Evolutionary conservation across 92 coral and sea anemone species (phyloP).

Genomic region (Parazoanthus darwini): DNA sequence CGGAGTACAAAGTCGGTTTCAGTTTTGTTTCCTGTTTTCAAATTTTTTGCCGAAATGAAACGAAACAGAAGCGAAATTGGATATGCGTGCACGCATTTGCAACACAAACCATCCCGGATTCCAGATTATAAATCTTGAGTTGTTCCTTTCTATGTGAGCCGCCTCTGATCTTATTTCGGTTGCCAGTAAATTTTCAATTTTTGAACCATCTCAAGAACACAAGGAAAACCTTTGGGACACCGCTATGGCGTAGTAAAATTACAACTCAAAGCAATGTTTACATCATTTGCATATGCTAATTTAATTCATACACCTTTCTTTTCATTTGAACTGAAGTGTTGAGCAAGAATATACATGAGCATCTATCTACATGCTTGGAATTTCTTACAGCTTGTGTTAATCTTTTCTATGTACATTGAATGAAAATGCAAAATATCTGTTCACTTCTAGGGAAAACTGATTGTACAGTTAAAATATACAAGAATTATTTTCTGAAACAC

Average conservation of each 20-base stretch:
- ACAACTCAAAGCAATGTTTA: slow-evolving; percentile 36
- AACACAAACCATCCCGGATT: neutral
- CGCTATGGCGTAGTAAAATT: slow-evolving; percentile 33
- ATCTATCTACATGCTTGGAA: slow-evolving; percentile 28
- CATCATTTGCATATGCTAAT: slow-evolving; percentile 41
- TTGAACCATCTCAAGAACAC: neutral
- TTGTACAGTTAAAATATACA: neutral
- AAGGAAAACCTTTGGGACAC: neutral
- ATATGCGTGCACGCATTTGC: neutral
- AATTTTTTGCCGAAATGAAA: neutral
- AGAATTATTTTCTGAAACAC: neutral
- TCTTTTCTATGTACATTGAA: slow-evolving; percentile 30
- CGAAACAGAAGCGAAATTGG: slow-evolving; percentile 6
- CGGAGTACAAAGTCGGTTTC: neutral
- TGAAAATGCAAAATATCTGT: slow-evolving; percentile 10
- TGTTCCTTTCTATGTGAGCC: neutral
- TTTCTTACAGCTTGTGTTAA: slow-evolving; percentile 18
- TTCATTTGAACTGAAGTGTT: slow-evolving; percentile 25
- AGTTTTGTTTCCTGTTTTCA: neutral
- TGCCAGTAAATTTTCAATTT: too few species aligned
- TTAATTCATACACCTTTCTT: slow-evolving; percentile 35
- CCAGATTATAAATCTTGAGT: neutral
- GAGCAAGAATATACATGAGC: slow-evolving; percentile 22
- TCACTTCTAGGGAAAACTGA: neutral
- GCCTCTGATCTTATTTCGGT: too few species aligned